These are phyloP conservation scores for Myopa tessellatipennis DNA, from an alignment of 2,888 invertebrate species.

Conservation along the genomic window DNA sequence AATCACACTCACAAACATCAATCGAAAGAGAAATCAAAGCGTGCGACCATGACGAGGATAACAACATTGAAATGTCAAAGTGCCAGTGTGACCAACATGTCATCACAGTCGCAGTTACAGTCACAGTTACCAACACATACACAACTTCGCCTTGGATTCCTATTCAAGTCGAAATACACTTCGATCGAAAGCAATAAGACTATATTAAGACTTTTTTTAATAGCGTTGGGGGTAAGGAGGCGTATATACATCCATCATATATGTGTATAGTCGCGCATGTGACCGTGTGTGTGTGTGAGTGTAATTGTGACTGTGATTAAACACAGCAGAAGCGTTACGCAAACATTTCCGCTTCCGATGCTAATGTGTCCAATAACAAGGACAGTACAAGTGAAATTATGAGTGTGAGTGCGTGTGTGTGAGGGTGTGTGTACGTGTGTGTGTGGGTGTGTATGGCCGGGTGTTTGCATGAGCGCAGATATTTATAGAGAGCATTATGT, in stretches of 20 bases:
- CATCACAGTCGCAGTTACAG: conserved; percentile 20
- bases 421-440: conserved; percentile 5
- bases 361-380: background rate
- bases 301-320: background rate
- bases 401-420: background rate
- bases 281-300: background rate
- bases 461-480: background rate
- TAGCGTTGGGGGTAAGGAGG: no score
- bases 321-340: background rate
- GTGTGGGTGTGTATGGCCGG: background rate
- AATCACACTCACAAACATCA: conserved; percentile 21
- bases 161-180: background rate
- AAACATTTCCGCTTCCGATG: background rate
- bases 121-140: background rate
- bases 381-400: background rate
- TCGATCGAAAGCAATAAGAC: background rate
- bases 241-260: background rate
- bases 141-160: background rate
- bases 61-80: conserved; percentile 21
- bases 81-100: conserved; percentile 29
- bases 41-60: conserved; percentile 13
- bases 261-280: background rate
- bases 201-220: no score
- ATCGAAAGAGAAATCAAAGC: conserved; percentile 14
- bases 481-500: background rate